These are phyloP conservation scores for Caenorhabditis inopinata DNA, from an alignment of 1,140 invertebrate genomes.

Conservation along the genomic window DNA sequence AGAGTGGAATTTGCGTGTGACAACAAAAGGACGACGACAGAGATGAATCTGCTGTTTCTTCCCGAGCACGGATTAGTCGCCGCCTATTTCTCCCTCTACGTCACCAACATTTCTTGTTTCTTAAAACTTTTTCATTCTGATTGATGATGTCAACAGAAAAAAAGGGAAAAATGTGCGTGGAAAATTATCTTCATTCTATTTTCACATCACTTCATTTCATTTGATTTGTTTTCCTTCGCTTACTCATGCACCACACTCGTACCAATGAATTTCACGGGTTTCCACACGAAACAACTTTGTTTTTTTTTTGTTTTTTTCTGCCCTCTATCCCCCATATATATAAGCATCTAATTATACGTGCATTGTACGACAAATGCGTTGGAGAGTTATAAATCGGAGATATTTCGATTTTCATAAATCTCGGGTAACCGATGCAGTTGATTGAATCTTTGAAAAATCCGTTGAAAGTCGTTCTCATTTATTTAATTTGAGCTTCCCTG, in stretches of 20 bases:
- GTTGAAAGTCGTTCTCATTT: too few species aligned
- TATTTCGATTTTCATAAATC: too few species aligned
- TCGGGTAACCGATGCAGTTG: too few species aligned
- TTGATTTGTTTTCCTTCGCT: not conserved
- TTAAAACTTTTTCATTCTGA: not conserved
- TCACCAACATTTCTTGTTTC: not conserved
- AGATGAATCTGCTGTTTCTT: not conserved
- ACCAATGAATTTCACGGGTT: slow-evolving; percentile 14
- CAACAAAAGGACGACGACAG: too few species aligned
- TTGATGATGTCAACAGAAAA: not conserved
- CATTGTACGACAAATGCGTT: too few species aligned
- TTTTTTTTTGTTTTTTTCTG: not conserved
- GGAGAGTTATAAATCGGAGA: too few species aligned
- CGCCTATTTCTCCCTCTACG: not conserved
- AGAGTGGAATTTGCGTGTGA: slow-evolving; percentile 1
- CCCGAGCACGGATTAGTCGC: not conserved
- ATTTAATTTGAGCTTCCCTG: too few species aligned
- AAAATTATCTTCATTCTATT: not conserved
- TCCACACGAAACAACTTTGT: not conserved
- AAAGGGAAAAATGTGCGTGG: not conserved
- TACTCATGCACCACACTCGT: not conserved
- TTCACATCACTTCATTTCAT: slow-evolving; percentile 22
- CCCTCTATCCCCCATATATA: not conserved
- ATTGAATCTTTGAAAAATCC: too few species aligned
- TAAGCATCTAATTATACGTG: too few species aligned